Base-by-base conservation (phyloP, 2,888 invertebrate genomes). In the Adelphocoris suturalis region DNA sequence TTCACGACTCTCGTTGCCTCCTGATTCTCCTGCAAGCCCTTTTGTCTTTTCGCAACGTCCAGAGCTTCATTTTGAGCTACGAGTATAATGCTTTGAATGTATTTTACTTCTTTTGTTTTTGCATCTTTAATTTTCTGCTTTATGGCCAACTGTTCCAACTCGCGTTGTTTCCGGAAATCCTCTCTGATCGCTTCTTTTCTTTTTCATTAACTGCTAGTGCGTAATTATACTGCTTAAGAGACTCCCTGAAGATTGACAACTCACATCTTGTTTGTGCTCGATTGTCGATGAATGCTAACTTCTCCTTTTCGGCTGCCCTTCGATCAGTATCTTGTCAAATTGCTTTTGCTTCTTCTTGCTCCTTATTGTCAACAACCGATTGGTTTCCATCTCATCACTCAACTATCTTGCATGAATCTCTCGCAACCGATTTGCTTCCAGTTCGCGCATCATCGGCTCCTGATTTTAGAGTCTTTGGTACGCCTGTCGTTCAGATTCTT, bases 241-340 rank as follows among this genome's bases (percentile, higher is more conserved):
- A 81, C 48, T 61, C 81, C 19, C 47, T 81, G 68, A 89, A 89
- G 5, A 81, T 11, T 0, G 23, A 14, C 11, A 82, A 27, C 61
- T 89, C 89, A 16, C 61, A 52, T n/a, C 82, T 82, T 9, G 37
- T 37, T 68, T 84, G 82, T 13, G 47, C 82, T 16, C 82, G 27
- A 28, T 52, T 84, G 52, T 89, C 89, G 12, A 89, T 61, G 19
- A 78, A 14, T n/a, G 78, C 88, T 14, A 55, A 78, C n/a, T 78
- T 16, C 9, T 76, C 88, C 14, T n/a, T 14, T 48, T 23, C 37
- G 7, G 27, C 46, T 37, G 48, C 37, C 27, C 52, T 5, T 88
- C 88, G 28, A 78, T 78, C 80, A 88, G 37, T 12, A 88, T 80
- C 55, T 27, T 88, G 28, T 80, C 78, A 12, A 88, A 28, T 14